A percentile compares a stretch with the other conserved stretches of the same genome.
Evolutionary conservation across 2,113 vertebrate genomes (phyloP).

Genomic region (Crotalus helleri): DNA sequence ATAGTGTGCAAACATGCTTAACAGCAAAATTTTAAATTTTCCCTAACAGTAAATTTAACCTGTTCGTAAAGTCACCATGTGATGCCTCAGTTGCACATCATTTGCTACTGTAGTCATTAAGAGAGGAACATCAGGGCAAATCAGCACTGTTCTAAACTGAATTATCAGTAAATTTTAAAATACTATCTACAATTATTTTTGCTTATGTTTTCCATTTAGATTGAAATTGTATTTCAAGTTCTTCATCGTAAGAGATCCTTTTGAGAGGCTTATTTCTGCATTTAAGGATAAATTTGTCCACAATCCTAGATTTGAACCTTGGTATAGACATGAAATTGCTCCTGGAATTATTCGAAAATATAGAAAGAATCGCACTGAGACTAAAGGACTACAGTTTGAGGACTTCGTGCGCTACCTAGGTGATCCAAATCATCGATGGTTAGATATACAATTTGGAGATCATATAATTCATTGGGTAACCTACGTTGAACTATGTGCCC

Average conservation of each 20-base stretch:
- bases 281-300: conserved; percentile 98
- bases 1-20: not conserved
- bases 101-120: not conserved
- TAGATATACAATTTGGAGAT: conserved; percentile 91
- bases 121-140: not conserved
- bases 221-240: conserved; percentile 95
- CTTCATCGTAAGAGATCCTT: conserved; percentile 95
- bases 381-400: conserved; percentile 88
- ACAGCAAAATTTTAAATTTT: not conserved
- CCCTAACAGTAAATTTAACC: not conserved
- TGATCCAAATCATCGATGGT: conserved; percentile 80
- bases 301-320: conserved; percentile 95
- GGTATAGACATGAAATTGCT: conserved; percentile 96
- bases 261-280: conserved; percentile 93
- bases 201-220: conserved; percentile 66
- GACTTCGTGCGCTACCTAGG: conserved; percentile 96
- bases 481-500: conserved; percentile 90
- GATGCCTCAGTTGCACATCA: not conserved
- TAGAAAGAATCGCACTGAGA: conserved; percentile 77
- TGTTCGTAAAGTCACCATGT: not conserved
- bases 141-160: not conserved
- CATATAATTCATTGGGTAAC: conserved; percentile 97
- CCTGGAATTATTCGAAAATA: conserved; percentile 94
- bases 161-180: not conserved
- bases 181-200: not conserved